Evolutionary conservation across 2,113 vertebrate genomes (phyloP).

Genomic region (Dromiciops gliroides): DNA sequence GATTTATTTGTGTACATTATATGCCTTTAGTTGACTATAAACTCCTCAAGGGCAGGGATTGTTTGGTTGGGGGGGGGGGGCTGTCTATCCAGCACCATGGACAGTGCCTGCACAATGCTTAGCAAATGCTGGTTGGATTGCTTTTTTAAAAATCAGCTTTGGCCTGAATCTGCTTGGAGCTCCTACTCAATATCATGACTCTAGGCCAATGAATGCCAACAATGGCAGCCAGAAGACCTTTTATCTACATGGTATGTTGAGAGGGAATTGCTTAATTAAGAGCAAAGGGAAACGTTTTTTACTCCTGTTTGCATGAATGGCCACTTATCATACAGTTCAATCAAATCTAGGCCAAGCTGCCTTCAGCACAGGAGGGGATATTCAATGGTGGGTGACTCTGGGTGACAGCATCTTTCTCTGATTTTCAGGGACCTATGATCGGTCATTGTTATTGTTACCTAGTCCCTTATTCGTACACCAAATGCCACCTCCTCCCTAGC

Average conservation of each 20-base stretch:
- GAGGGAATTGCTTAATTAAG: slow-evolving; percentile 65
- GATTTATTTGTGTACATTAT: not conserved
- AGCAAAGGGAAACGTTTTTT: slow-evolving; percentile 67
- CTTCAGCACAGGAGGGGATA: slow-evolving; percentile 71
- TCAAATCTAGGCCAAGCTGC: slow-evolving; percentile 79
- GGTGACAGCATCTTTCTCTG: slow-evolving; percentile 45
- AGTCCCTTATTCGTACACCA: not conserved
- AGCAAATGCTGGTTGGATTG: slow-evolving; percentile 43
- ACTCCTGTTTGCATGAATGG: slow-evolving; percentile 78
- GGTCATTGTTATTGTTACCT: not conserved
- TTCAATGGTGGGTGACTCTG: slow-evolving; percentile 57
- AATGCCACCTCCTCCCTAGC: not conserved
- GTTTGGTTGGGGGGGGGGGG: not conserved
- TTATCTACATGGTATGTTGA: not conserved
- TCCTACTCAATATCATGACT: not conserved
- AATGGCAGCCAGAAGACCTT: slow-evolving; percentile 23
- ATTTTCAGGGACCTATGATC: slow-evolving; percentile 55
- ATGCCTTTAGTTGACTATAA: not conserved
- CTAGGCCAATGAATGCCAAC: slow-evolving; percentile 50
- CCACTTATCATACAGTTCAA: slow-evolving; percentile 70
- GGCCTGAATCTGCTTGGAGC: slow-evolving; percentile 66
- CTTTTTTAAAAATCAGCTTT: slow-evolving; percentile 73
- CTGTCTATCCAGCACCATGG: not conserved
- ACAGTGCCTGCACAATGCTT: not conserved
- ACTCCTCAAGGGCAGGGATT: not conserved